A percentile compares a stretch with the other conserved stretches of the same genome.
These are phyloP conservation scores for Ormyrus nitidulus DNA, from an alignment of 2,888 invertebrate genomes.

Conservation along the genomic window DNA sequence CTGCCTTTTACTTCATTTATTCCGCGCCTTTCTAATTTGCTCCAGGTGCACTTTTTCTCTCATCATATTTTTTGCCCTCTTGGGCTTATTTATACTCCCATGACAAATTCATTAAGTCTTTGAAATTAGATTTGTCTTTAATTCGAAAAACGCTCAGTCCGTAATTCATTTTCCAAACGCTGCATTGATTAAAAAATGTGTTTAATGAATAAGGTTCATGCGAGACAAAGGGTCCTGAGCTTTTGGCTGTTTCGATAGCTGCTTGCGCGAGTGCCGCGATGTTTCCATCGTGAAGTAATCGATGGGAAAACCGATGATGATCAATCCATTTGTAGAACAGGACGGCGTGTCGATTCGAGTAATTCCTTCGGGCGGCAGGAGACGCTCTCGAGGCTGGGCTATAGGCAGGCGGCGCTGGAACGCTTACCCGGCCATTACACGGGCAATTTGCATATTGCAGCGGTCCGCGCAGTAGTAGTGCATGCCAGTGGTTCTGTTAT, in stretches of 20 bases:
- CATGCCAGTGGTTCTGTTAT: slow-evolving; percentile 30
- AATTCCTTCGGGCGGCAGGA: slow-evolving; percentile 39
- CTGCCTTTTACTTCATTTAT: slow-evolving; percentile 1
- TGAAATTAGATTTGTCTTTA: neutral
- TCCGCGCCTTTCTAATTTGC: slow-evolving; percentile 1
- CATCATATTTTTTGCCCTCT: neutral
- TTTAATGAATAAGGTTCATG: no score
- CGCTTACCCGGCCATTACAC: slow-evolving; percentile 51
- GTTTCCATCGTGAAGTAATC: slow-evolving; percentile 6
- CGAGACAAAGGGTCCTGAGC: no score
- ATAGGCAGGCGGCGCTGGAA: slow-evolving; percentile 3
- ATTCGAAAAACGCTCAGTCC: no score
- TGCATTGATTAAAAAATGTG: no score
- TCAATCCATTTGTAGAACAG: slow-evolving; percentile 23
- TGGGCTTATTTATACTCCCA: neutral
- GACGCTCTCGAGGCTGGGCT: neutral
- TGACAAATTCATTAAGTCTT: neutral
- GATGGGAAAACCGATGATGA: slow-evolving; percentile 15
- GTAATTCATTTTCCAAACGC: no score
- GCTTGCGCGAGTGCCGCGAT: neutral
- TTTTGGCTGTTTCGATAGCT: no score
- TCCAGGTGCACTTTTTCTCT: neutral
- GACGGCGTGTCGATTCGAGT: slow-evolving; percentile 21
- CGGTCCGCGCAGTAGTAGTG: neutral
- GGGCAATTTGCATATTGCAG: slow-evolving; percentile 54